phyloP scores from a whole-genome alignment of 2,888 invertebrate genomes.

The Asteroscopus sphinx region DNA sequence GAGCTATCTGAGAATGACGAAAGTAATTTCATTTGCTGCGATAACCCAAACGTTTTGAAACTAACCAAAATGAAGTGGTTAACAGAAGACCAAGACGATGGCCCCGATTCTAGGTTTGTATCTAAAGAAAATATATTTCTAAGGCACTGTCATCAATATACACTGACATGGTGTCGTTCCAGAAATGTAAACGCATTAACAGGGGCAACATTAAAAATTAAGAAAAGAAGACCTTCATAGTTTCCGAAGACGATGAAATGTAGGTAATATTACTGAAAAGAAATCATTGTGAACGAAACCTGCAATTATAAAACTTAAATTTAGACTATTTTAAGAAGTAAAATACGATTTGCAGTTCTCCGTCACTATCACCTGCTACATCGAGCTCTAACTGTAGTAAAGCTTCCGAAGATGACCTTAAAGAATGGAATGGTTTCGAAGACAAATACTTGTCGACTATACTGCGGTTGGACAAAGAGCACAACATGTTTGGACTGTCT shows the following conservation, averaged over 20 bases:
- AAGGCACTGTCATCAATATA: conserved; percentile 39
- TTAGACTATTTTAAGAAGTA: conserved; percentile 4
- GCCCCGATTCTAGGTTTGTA: conserved; percentile 78
- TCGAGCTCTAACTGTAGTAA: conserved; percentile 70
- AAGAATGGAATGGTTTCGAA: conserved; percentile 57
- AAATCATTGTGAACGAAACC: background rate
- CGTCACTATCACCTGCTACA: conserved; percentile 68
- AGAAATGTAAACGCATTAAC: conserved; percentile 82
- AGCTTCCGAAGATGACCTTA: conserved; percentile 65
- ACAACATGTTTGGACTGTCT: conserved; percentile 84
- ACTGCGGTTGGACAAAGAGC: conserved; percentile 80
- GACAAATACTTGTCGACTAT: conserved; percentile 82
- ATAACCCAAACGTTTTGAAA: conserved; percentile 75
- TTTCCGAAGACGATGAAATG: conserved; percentile 44
- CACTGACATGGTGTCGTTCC: conserved; percentile 75
- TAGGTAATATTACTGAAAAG: conserved; percentile 26
- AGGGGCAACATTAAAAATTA: conserved; percentile 73
- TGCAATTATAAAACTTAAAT: conserved; percentile 3
- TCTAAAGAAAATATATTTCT: conserved; percentile 7
- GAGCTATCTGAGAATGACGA: conserved; percentile 60
- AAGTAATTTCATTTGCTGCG: conserved; percentile 41
- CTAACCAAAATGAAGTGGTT: conserved; percentile 85
- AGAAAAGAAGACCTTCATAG: conserved; percentile 37
- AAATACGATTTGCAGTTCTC: conserved; percentile 69
- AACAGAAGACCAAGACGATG: conserved; percentile 71